A percentile compares a stretch with the other conserved stretches of the same genome.
phyloP scores from a whole-genome alignment of 2,797 vertebrate genomes.

The Catharus ustulatus region DNA sequence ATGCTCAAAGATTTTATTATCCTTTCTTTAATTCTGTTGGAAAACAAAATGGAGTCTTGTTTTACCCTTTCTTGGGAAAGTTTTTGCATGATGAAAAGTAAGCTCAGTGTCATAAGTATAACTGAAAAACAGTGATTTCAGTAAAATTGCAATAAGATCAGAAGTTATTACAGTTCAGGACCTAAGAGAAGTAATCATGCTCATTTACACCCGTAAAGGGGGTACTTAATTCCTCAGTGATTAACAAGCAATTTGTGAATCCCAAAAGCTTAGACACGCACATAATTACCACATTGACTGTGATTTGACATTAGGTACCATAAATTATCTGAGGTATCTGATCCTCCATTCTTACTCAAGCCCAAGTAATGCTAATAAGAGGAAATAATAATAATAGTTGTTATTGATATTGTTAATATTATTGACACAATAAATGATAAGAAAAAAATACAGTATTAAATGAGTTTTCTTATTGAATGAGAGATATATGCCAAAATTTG shows the following conservation, averaged over 20 bases:
- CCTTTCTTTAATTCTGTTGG: not conserved
- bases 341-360: not conserved
- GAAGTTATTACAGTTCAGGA: not conserved
- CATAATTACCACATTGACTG: not conserved
- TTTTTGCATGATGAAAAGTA: not conserved
- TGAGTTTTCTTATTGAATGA: not conserved
- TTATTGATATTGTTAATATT: not conserved
- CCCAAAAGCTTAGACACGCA: not conserved
- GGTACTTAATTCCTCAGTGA: not conserved
- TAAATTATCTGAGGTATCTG: not conserved
- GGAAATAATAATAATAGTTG: fast-evolving
- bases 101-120: not conserved
- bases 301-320: not conserved
- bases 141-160: not conserved
- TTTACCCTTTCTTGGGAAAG: not conserved
- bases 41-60: not conserved
- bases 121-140: not conserved
- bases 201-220: not conserved
- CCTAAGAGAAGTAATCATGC: not conserved
- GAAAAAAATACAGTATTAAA: not conserved
- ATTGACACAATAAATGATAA: not conserved
- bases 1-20: not conserved
- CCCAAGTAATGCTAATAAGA: not conserved
- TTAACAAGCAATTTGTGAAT: not conserved
- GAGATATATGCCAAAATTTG: not conserved